These are phyloP conservation scores for Dryococelus australis DNA, from an alignment of 2,888 invertebrate genomes.

Conservation along the genomic window DNA sequence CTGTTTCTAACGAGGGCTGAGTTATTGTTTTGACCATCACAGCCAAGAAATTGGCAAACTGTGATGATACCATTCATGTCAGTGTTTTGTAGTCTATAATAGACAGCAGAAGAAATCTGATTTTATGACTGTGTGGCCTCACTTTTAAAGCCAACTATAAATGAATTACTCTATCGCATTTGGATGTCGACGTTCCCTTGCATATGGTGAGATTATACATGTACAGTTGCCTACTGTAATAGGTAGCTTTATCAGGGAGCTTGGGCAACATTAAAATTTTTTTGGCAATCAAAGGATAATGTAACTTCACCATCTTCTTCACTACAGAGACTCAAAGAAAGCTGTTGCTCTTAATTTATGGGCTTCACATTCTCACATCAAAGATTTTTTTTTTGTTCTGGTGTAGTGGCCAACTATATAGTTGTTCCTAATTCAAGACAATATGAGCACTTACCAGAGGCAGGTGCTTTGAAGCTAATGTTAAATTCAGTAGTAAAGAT, in stretches of 20 bases:
- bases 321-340: background rate
- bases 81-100: background rate
- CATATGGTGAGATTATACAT: conserved; percentile 54
- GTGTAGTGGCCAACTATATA: background rate
- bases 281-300: conserved; percentile 28
- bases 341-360: background rate
- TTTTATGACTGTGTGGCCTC: conserved; percentile 49
- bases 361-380: background rate
- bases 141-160: conserved; percentile 53
- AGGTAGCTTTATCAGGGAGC: conserved; percentile 53
- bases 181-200: conserved; percentile 49
- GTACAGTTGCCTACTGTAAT: conserved; percentile 48
- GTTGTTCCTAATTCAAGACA: background rate
- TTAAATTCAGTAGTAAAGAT: background rate
- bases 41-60: conserved; percentile 25
- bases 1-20: background rate
- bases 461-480: background rate
- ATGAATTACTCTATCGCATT: conserved; percentile 45
- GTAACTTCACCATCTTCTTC: background rate
- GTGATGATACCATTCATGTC: background rate
- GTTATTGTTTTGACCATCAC: conserved; percentile 27
- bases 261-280: background rate
- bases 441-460: background rate
- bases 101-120: conserved; percentile 42
- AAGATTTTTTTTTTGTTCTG: background rate